Percentiles rank a stretch among this genome's conserved stretches.
Evolutionary conservation across 2,888 invertebrate species (phyloP).

Genomic region (Parnassius apollo): DNA sequence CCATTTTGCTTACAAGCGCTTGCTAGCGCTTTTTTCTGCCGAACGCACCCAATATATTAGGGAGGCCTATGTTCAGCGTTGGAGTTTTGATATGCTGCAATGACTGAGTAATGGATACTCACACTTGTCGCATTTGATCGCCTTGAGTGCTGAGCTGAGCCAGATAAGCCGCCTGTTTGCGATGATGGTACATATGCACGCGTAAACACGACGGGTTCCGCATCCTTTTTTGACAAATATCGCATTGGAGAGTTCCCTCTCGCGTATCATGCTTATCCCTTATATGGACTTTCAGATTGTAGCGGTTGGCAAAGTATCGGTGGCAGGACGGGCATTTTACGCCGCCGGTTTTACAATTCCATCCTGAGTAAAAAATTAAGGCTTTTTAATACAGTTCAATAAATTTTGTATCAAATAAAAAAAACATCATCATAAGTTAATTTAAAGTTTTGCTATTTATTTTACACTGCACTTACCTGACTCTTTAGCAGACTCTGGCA

Average conservation of each 20-base stretch:
- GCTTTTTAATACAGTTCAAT: no score
- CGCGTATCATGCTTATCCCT: conserved; percentile 86
- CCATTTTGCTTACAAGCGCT: no score
- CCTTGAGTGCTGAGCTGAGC: conserved; percentile 62
- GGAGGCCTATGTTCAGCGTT: no score
- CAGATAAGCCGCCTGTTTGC: conserved; percentile 79
- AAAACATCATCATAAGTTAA: no score
- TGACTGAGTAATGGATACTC: conserved; percentile 31
- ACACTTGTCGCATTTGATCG: conserved; percentile 57
- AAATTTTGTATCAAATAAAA: no score
- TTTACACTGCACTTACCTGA: conserved; percentile 50
- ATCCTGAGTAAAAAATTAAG: conserved; percentile 43
- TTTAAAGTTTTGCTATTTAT: neutral
- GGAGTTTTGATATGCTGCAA: no score
- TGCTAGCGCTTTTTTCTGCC: no score
- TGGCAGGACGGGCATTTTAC: conserved; percentile 84
- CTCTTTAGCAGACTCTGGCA: conserved; percentile 69
- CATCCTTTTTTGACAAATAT: conserved; percentile 86
- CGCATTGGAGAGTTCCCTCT: conserved; percentile 84
- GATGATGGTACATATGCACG: conserved; percentile 84
- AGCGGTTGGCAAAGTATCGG: conserved; percentile 84
- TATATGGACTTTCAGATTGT: conserved; percentile 87
- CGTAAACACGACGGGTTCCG: conserved; percentile 83
- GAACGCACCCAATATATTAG: no score
- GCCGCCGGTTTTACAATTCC: conserved; percentile 76